These are phyloP conservation scores for Ovibos moschatus DNA, from an alignment of 2,113 vertebrate genomes.

Conservation along the genomic window DNA sequence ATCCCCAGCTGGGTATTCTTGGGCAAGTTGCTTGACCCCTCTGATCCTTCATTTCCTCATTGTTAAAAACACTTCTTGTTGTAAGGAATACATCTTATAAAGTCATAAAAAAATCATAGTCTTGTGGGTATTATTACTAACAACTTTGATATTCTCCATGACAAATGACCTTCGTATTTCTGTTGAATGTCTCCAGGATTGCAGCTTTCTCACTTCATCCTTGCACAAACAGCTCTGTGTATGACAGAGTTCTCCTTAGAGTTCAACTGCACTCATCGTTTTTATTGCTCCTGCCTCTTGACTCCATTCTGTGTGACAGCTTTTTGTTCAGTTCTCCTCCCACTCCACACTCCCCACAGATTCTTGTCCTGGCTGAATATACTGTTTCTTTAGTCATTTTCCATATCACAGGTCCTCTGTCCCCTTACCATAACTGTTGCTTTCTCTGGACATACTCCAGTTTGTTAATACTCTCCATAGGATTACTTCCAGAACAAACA, in stretches of 20 bases:
- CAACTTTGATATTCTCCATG: background rate
- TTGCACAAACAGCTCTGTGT: background rate
- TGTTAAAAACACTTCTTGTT: background rate
- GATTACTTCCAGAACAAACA: slow-evolving; percentile 3
- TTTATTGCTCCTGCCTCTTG: background rate
- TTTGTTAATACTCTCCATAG: background rate
- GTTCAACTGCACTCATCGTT: background rate
- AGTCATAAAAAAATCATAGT: background rate
- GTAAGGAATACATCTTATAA: background rate
- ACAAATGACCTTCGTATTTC: background rate
- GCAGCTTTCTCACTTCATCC: background rate
- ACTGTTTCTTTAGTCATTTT: slow-evolving; percentile 2
- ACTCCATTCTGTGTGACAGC: background rate
- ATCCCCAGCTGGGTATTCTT: background rate
- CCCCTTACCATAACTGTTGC: background rate
- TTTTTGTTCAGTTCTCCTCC: background rate
- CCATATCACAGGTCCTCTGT: background rate
- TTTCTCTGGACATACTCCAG: background rate
- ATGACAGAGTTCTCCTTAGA: background rate
- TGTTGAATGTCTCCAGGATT: background rate
- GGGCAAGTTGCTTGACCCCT: background rate
- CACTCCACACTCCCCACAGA: background rate
- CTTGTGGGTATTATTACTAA: background rate
- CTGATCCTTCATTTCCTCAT: background rate
- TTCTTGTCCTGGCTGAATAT: background rate